Evolutionary conservation across 1,140 invertebrate species (phyloP).

Genomic region (Calephelis nemesis): DNA sequence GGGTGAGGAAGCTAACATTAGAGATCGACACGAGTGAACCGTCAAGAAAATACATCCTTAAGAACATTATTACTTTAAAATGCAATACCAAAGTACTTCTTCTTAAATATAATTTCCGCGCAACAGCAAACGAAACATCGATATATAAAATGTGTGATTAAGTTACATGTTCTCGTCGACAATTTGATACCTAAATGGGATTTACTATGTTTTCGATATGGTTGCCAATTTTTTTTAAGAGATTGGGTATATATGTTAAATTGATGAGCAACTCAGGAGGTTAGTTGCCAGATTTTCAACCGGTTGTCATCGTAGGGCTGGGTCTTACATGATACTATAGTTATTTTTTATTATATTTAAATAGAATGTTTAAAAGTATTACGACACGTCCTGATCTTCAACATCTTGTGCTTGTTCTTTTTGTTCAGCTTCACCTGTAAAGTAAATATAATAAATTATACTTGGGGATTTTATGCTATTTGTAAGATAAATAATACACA

Average conservation of each 20-base stretch:
- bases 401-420: conserved; percentile 94
- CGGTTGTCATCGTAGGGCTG: conserved; percentile 58
- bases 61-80: conserved; percentile 65
- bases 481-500: neutral
- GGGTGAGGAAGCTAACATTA: conserved; percentile 41
- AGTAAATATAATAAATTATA: conserved; percentile 10
- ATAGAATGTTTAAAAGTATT: conserved; percentile 78
- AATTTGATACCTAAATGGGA: conserved; percentile 53
- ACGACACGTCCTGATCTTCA: conserved; percentile 96
- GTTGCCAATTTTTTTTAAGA: conserved; percentile 43
- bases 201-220: conserved; percentile 28
- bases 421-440: conserved; percentile 89
- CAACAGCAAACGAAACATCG: conserved; percentile 60
- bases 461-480: neutral
- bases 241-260: conserved; percentile 29
- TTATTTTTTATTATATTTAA: conserved; percentile 71
- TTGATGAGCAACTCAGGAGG: conserved; percentile 35
- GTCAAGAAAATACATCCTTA: conserved; percentile 62
- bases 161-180: conserved; percentile 51
- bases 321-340: conserved; percentile 71
- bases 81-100: conserved; percentile 70
- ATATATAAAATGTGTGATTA: conserved; percentile 65
- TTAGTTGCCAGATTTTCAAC: conserved; percentile 37
- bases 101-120: conserved; percentile 60
- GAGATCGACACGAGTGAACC: conserved; percentile 54